phyloP scores from a whole-genome alignment of 2,888 invertebrate genomes.

The Julus scanicus region DNA sequence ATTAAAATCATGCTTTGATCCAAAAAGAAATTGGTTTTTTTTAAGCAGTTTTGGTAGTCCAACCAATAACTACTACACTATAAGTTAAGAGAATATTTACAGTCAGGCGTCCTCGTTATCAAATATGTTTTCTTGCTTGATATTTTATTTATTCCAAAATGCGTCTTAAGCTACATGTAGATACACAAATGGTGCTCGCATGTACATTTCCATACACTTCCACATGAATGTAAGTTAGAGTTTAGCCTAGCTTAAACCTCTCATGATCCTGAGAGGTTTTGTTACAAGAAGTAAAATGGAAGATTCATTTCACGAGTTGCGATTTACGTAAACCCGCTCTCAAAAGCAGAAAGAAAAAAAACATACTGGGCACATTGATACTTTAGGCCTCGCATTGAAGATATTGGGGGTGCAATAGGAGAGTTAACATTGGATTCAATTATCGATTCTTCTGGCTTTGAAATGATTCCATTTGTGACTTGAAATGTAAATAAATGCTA shows the following conservation, averaged over 20 bases:
- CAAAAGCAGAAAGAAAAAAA: neutral
- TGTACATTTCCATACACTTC: neutral
- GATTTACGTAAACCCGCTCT: neutral
- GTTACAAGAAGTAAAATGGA: neutral
- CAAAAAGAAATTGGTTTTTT: too few relatives aligned
- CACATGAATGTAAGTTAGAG: neutral
- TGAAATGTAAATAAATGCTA: conserved; percentile 7
- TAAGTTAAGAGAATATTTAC: too few relatives aligned
- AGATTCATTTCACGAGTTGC: conserved; percentile 3
- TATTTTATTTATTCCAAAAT: neutral
- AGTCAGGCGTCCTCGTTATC: neutral
- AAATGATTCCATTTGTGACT: conserved; percentile 29
- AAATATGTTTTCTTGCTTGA: neutral
- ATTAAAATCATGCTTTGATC: too few relatives aligned
- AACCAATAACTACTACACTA: too few relatives aligned
- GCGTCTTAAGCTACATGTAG: neutral
- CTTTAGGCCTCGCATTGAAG: neutral
- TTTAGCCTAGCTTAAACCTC: too few relatives aligned
- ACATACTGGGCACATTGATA: neutral
- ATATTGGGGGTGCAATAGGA: neutral
- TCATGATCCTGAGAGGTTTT: neutral
- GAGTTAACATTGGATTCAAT: conserved; percentile 31
- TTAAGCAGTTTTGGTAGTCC: too few relatives aligned
- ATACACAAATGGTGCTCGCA: neutral
- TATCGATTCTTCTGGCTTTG: conserved; percentile 11